Percentiles rank a stretch among this genome's conserved stretches.
These are phyloP conservation scores for Phalloptychus januarius DNA, from an alignment of 2,797 vertebrate species.

Conservation along the genomic window DNA sequence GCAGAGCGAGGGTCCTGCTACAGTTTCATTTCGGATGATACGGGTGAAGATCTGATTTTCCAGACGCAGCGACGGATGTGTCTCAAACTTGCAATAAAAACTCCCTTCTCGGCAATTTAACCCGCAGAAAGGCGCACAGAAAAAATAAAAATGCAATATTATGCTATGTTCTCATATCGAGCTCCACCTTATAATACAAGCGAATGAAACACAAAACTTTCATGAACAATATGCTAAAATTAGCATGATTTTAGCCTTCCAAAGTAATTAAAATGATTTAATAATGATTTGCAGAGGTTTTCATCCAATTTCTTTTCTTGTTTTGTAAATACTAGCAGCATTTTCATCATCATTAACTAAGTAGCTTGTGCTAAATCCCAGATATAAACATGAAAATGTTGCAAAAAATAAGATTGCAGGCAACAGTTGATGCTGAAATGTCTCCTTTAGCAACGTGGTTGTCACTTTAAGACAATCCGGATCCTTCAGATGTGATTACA, in stretches of 20 bases:
- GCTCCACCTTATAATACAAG: background rate
- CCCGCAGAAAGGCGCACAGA: conserved; percentile 10
- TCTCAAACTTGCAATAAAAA: conserved; percentile 43
- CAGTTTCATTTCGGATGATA: conserved; percentile 24
- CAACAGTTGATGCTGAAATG: no score
- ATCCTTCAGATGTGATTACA: no score
- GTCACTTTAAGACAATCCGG: no score
- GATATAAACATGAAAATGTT: background rate
- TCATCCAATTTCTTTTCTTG: background rate
- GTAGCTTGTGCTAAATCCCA: background rate
- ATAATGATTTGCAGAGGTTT: background rate
- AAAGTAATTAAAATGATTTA: background rate
- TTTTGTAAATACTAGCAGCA: background rate
- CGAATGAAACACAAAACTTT: background rate
- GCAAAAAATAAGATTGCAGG: no score
- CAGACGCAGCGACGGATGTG: conserved; percentile 32
- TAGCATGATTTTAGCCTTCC: background rate
- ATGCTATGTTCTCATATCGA: background rate
- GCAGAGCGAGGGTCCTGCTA: conserved; percentile 25
- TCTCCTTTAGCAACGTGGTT: no score
- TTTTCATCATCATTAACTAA: background rate
- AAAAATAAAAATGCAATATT: conserved; percentile 5
- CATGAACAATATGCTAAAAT: background rate
- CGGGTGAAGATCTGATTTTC: conserved; percentile 40
- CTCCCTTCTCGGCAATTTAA: conserved; percentile 19